Evolutionary conservation across 2,888 invertebrate species (phyloP).

Genomic region (Melieria crassipennis): DNA sequence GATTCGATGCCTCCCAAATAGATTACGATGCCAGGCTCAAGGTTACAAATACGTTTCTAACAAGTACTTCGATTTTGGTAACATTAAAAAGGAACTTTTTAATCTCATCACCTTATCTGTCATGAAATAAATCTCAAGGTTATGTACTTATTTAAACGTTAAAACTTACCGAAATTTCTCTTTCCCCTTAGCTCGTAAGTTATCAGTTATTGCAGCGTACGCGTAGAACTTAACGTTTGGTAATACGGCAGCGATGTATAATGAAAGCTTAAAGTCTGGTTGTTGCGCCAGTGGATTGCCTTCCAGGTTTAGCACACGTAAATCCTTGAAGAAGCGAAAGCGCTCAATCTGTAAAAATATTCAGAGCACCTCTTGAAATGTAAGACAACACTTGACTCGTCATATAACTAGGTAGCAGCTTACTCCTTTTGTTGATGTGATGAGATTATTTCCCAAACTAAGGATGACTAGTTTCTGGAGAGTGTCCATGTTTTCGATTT

Average conservation of each 20-base stretch:
- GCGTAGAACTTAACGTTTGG: slow-evolving; percentile 67
- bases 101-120: not conserved
- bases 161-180: slow-evolving; percentile 69
- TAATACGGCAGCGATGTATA: slow-evolving; percentile 71
- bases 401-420: too few relatives aligned
- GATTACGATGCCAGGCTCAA: not conserved
- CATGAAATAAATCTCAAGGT: too few relatives aligned
- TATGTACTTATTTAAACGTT: too few relatives aligned
- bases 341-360: slow-evolving; percentile 71
- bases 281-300: slow-evolving; percentile 82
- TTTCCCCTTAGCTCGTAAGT: slow-evolving; percentile 69
- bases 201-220: slow-evolving; percentile 68
- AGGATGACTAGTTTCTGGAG: slow-evolving; percentile 79
- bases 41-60: not conserved
- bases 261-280: slow-evolving; percentile 75
- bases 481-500: slow-evolving; percentile 79
- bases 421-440: slow-evolving; percentile 80
- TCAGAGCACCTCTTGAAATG: too few relatives aligned
- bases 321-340: slow-evolving; percentile 73
- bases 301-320: slow-evolving; percentile 79
- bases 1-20: too few relatives aligned
- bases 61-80: too few relatives aligned
- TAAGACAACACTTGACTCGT: too few relatives aligned
- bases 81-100: too few relatives aligned
- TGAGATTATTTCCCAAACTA: slow-evolving; percentile 86